Percentiles rank a stretch among this genome's conserved stretches.
Conservation (phyloP, 2,888 invertebrate genomes). For the Scrobipalpa atriplicella region DNA sequence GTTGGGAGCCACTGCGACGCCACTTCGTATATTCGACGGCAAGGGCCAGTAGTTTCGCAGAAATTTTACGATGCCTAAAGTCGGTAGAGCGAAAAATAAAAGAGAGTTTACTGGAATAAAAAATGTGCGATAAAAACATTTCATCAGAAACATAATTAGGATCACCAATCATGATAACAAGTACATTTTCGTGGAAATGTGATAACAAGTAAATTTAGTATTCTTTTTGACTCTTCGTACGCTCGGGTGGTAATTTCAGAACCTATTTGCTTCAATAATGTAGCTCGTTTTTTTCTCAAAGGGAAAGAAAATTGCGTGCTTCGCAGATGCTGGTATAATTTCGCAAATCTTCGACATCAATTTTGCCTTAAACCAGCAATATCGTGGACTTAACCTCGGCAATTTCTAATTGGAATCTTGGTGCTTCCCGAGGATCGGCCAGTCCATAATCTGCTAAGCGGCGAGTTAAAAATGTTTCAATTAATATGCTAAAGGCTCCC, state of each 20-base stretch:
- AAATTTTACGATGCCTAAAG: slow-evolving; percentile 6
- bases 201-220: not conserved
- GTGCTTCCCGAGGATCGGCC: not conserved
- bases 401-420: not conserved
- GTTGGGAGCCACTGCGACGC: slow-evolving; percentile 16
- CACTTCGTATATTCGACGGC: slow-evolving; percentile 17
- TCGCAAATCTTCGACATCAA: slow-evolving; percentile 17
- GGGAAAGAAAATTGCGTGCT: slow-evolving; percentile 18
- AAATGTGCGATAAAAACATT: not conserved
- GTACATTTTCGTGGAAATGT: not conserved
- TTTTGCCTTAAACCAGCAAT: slow-evolving; percentile 6
- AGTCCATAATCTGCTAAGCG: slow-evolving; percentile 42
- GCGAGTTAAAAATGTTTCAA: slow-evolving; percentile 48
- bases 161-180: not conserved
- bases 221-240: not conserved
- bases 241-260: slow-evolving; percentile 16
- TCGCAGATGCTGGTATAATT: slow-evolving; percentile 17
- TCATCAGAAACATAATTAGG: not conserved
- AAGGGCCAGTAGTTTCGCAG: not conserved
- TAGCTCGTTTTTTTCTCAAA: slow-evolving; percentile 21
- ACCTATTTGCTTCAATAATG: slow-evolving; percentile 21
- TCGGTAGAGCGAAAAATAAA: slow-evolving; percentile 5
- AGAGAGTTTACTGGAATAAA: not conserved
- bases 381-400: not conserved
- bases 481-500: slow-evolving; percentile 31